These are phyloP conservation scores for Neoscelio sp. DNA, from an alignment of 2,888 invertebrate species.

Conservation along the genomic window DNA sequence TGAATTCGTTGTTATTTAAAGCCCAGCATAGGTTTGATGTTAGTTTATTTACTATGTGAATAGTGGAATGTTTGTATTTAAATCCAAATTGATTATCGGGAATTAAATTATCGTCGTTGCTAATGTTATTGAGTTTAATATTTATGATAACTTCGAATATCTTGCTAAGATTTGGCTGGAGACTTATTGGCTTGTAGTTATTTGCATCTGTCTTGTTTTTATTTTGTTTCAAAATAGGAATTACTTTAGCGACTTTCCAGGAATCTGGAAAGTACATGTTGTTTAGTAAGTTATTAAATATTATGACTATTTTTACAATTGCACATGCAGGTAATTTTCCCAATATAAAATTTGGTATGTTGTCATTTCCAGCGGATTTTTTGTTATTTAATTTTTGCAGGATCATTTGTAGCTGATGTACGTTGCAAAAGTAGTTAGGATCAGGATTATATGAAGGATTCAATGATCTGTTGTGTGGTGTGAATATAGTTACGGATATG, in stretches of 20 bases:
- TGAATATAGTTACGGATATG: no score
- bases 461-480: no score
- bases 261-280: slow-evolving; percentile 70
- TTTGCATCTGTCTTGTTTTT: not conserved
- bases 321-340: slow-evolving; percentile 19
- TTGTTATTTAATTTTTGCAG: slow-evolving; percentile 34
- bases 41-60: not conserved
- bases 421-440: no score
- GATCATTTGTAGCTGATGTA: no score
- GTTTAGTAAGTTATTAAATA: slow-evolving; percentile 67
- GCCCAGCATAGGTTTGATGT: not conserved
- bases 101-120: not conserved
- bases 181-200: not conserved
- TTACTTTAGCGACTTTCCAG: slow-evolving; percentile 69
- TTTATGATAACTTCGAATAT: slow-evolving; percentile 24
- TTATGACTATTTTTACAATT: slow-evolving; percentile 21
- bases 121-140: slow-evolving; percentile 1
- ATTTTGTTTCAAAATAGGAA: slow-evolving; percentile 51
- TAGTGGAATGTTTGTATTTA: not conserved
- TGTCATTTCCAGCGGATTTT: slow-evolving; percentile 28
- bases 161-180: not conserved
- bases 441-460: no score
- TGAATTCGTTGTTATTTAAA: not conserved
- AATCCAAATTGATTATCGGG: not conserved
- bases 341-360: slow-evolving; percentile 35